Evolutionary conservation across 2,113 vertebrate species (phyloP).

Genomic region (Xiphorhynchus elegans): DNA sequence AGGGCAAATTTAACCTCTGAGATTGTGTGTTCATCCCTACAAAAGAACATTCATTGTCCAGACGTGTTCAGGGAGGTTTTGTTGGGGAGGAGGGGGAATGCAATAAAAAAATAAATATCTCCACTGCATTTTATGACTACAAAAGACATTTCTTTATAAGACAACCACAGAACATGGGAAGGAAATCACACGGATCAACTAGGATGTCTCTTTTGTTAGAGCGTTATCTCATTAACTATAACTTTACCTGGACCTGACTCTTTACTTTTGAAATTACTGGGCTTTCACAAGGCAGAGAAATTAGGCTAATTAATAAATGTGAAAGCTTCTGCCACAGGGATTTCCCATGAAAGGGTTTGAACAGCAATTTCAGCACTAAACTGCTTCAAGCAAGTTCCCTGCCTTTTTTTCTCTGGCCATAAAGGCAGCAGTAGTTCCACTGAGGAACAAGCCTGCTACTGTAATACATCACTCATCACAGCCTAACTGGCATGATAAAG

Average conservation of each 20-base stretch:
- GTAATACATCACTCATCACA: slow-evolving; percentile 58
- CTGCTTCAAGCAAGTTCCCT: background rate
- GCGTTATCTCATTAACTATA: background rate
- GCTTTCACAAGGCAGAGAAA: background rate
- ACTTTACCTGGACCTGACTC: background rate
- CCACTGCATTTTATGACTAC: background rate
- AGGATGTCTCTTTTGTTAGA: background rate
- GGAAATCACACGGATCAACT: background rate
- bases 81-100: background rate
- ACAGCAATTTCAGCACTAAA: background rate
- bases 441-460: slow-evolving; percentile 55
- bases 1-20: background rate
- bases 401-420: background rate
- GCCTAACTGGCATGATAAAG: slow-evolving; percentile 59
- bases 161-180: background rate
- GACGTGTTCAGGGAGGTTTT: background rate
- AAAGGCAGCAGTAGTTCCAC: slow-evolving; percentile 13
- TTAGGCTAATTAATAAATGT: background rate
- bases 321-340: background rate
- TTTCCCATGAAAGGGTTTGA: background rate
- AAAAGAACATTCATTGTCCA: slow-evolving; percentile 13
- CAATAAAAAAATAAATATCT: background rate
- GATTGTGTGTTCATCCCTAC: background rate
- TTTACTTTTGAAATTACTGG: background rate
- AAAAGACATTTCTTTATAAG: background rate